A percentile compares a stretch with the other conserved stretches of the same genome.
These are phyloP conservation scores for Melanargia galathea DNA, from an alignment of 2,888 invertebrate species.

Conservation along the genomic window DNA sequence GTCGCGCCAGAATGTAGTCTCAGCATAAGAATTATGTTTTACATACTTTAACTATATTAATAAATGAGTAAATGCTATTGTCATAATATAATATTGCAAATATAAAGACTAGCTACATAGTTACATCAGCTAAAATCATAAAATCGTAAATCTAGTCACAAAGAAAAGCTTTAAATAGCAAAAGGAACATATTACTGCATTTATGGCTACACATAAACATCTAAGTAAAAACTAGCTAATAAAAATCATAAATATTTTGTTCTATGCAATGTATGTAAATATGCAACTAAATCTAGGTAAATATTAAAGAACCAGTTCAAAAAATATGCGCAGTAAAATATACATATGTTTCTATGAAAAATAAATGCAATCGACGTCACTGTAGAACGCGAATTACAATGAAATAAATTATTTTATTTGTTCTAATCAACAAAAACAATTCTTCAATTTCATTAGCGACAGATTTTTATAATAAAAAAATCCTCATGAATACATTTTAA, in stretches of 20 bases:
- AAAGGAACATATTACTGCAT: constrained; percentile 54
- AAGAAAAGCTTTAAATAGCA: constrained; percentile 41
- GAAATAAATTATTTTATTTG: neutral
- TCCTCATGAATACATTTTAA: too few relatives aligned
- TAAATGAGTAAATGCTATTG: constrained; percentile 40
- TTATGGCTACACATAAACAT: constrained; percentile 37
- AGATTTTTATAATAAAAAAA: neutral
- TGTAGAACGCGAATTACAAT: neutral
- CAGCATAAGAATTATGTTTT: constrained; percentile 6
- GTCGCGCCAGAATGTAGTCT: constrained; percentile 10
- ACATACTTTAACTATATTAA: constrained; percentile 27
- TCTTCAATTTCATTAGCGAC: constrained; percentile 2
- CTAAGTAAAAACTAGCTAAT: constrained; percentile 39
- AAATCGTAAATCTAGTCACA: constrained; percentile 39
- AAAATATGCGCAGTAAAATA: constrained; percentile 56
- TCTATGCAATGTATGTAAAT: constrained; percentile 46
- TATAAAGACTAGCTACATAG: constrained; percentile 43
- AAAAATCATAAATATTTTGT: constrained; percentile 47
- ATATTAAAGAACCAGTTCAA: constrained; percentile 56
- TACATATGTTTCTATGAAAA: constrained; percentile 46
- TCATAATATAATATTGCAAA: constrained; percentile 38
- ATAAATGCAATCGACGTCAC: constrained; percentile 57
- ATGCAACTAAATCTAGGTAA: constrained; percentile 54
- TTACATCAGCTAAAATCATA: constrained; percentile 37
- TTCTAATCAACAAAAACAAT: neutral